Evolutionary conservation across 2,888 invertebrate species (phyloP).

Genomic region (Trissonchulus sp.): DNA sequence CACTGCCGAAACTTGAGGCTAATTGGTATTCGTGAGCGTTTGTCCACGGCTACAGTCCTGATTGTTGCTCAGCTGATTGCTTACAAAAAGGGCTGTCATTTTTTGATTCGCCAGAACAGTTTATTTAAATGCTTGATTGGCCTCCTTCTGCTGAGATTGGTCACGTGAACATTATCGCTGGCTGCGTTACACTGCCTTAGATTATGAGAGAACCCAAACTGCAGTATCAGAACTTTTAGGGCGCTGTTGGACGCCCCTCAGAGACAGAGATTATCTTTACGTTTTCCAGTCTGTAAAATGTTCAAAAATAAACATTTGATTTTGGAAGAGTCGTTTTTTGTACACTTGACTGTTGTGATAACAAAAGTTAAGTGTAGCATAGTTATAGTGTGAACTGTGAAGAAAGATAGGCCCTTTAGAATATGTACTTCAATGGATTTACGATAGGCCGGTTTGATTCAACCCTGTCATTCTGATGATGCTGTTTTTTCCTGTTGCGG

Average conservation of each 20-base stretch:
- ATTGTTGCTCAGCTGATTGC: conserved; percentile 63
- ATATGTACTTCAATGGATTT: too few relatives aligned
- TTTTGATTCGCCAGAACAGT: conserved; percentile 64
- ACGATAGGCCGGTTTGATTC: too few relatives aligned
- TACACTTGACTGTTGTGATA: too few relatives aligned
- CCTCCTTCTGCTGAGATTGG: too few relatives aligned
- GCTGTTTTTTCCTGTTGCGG: too few relatives aligned
- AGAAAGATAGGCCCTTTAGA: too few relatives aligned
- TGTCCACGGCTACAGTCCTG: conserved; percentile 70
- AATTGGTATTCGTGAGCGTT: conserved; percentile 61
- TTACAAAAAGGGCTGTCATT: conserved; percentile 32
- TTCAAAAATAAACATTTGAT: too few relatives aligned
- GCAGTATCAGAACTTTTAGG: conserved; percentile 58
- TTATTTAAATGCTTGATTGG: conserved; percentile 63
- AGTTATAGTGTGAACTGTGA: too few relatives aligned
- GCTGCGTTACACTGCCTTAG: conserved; percentile 62
- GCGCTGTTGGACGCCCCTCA: not conserved
- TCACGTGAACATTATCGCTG: conserved; percentile 63
- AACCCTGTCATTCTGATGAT: too few relatives aligned
- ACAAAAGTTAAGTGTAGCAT: too few relatives aligned
- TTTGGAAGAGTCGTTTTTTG: too few relatives aligned
- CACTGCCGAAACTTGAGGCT: conserved; percentile 63
- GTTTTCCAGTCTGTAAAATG: not conserved
- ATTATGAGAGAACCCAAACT: conserved; percentile 63
- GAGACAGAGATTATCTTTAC: not conserved